A percentile compares a stretch with the other conserved stretches of the same genome.
Conservation (phyloP, 2,888 invertebrate genomes). For the Leptopilina drosophilae region DNA sequence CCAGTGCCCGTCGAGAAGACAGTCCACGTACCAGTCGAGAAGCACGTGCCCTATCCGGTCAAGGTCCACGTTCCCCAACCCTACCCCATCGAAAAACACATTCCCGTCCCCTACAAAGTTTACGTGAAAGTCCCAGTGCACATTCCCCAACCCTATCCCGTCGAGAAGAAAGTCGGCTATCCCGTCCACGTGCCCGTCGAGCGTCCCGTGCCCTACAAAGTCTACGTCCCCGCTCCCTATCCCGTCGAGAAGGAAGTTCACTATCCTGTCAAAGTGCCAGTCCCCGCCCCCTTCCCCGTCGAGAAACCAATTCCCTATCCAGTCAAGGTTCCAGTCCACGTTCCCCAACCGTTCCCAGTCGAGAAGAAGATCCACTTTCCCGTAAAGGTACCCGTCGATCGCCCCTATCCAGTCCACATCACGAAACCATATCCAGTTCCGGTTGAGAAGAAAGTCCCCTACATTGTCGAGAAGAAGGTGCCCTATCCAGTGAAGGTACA, state of each 20-base stretch:
- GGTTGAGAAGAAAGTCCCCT: slow-evolving; percentile 87
- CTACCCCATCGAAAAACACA: slow-evolving; percentile 79
- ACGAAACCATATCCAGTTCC: slow-evolving; percentile 83
- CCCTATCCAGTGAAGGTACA: slow-evolving; percentile 82
- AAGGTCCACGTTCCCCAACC: slow-evolving; percentile 79
- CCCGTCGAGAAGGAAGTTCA: slow-evolving; percentile 74
- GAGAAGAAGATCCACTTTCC: slow-evolving; percentile 86
- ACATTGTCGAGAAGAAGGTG: slow-evolving; percentile 82
- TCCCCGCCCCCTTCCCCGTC: slow-evolving; percentile 75
- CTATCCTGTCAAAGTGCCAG: slow-evolving; percentile 71
- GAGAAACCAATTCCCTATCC: slow-evolving; percentile 83
- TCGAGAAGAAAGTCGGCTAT: slow-evolving; percentile 75
- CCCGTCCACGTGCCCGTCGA: slow-evolving; percentile 75
- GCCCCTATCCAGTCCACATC: slow-evolving; percentile 80
- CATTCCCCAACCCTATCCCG: slow-evolving; percentile 75
- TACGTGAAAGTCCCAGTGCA: slow-evolving; percentile 77
- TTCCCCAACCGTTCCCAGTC: slow-evolving; percentile 86
- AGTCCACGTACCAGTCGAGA: slow-evolving; percentile 83
- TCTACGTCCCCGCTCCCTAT: slow-evolving; percentile 74
- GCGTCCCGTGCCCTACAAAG: slow-evolving; percentile 75
- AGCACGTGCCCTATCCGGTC: slow-evolving; percentile 80
- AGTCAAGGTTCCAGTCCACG: slow-evolving; percentile 85
- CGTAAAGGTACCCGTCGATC: slow-evolving; percentile 84
- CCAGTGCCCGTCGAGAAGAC: slow-evolving; percentile 84
- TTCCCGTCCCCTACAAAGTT: slow-evolving; percentile 74